Evolutionary conservation across 2,888 invertebrate species (phyloP).

Genomic region (Orchesella flavescens): DNA sequence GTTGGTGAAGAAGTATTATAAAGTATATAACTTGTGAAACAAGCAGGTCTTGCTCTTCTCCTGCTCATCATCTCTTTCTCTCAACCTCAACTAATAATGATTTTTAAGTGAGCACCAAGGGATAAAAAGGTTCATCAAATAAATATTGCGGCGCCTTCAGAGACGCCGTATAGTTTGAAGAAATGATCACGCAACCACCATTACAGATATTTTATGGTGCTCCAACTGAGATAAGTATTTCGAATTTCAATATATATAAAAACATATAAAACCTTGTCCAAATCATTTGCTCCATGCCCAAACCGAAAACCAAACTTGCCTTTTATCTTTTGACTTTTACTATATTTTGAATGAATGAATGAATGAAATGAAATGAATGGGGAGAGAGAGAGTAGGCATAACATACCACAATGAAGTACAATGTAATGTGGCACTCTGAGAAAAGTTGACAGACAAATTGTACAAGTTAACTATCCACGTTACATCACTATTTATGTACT

Average conservation of each 20-base stretch:
- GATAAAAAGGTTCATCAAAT: conserved; percentile 69
- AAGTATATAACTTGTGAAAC: neutral
- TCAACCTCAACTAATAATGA: conserved; percentile 46
- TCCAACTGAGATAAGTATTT: conserved; percentile 68
- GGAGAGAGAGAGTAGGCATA: too few species aligned
- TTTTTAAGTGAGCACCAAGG: conserved; percentile 60
- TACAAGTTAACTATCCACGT: neutral
- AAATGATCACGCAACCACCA: conserved; percentile 70
- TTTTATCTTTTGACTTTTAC: neutral
- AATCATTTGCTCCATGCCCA: neutral
- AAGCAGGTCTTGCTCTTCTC: conserved; percentile 23
- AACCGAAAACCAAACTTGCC: neutral
- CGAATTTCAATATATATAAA: conserved; percentile 38
- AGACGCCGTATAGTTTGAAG: conserved; percentile 67
- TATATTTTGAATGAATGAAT: conserved; percentile 25
- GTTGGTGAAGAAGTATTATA: neutral
- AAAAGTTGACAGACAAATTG: conserved; percentile 31
- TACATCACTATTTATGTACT: conserved; percentile 6
- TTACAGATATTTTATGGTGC: conserved; percentile 70
- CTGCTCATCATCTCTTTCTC: conserved; percentile 8
- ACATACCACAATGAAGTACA: too few species aligned
- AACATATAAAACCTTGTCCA: conserved; percentile 11
- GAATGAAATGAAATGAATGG: neutral
- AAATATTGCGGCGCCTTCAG: conserved; percentile 71
- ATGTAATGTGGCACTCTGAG: too few species aligned